Evolutionary conservation across 2,888 invertebrate genomes (phyloP), one percentile per base, ranked within the genome.

Genomic region (Scaptomyza parva): DNA sequence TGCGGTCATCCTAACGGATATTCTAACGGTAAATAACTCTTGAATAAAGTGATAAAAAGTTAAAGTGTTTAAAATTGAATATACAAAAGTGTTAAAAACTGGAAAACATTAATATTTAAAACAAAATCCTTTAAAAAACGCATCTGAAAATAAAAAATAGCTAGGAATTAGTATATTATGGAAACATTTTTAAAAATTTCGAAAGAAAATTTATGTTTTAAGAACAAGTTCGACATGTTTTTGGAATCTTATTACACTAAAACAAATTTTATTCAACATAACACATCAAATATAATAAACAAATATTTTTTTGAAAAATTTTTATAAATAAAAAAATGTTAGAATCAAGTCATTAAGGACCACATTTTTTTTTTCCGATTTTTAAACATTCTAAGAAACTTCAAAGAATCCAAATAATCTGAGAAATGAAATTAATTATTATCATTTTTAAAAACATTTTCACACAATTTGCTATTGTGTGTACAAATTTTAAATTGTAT

Each of bases 1-100:
- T 50, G 54, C 65, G 68, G 82, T 86, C 54, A 60, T 73, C 53
- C 33, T 55, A 43, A 58, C 80, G 73, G 54, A 59, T 44, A 57
- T 30, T 35, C 37, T 12, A 26, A 24, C 24, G 26, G 11, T 17
- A 17, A 12, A 7, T 22, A 12, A 2, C 24, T 24, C 5, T 28
- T 22, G 0, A n/a, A 9, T 20, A 30, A 61, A 37, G n/a, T 51
- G 51, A 22, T 8, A 55, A 12, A 30, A 17, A 37, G 2, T 37
- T 9, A 17, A 40, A 41, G 8, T 14, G 17, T 14, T 37, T n/a
- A 0, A 26, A 48, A 12, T 17, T 28, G 3, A 14, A 58, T 26
- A 37, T 18, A 17, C 0, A 11, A 14, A 17, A 8, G 35, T 44
- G 28, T 45, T 45, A 7, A 5, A 12, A 5, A 28, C 4, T n/a